phyloP scores from a whole-genome alignment of 2,888 invertebrate genomes.

The Rhingia rostrata region DNA sequence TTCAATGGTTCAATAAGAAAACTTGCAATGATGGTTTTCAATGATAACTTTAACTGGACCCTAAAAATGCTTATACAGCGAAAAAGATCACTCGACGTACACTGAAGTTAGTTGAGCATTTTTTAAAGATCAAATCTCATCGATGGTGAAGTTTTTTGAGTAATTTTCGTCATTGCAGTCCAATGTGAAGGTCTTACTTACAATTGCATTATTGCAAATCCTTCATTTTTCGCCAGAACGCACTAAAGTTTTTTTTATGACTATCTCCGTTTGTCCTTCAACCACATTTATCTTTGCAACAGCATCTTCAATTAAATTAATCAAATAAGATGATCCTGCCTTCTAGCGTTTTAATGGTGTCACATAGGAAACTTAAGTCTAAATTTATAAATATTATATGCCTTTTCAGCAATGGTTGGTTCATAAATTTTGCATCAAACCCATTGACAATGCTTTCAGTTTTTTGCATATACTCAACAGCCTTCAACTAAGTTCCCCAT shows the following conservation, averaged over 20 bases:
- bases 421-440: conserved; percentile 10
- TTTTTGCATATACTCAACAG: conserved; percentile 76
- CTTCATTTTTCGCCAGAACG: conserved; percentile 14
- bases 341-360: conserved; percentile 2
- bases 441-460: conserved; percentile 47
- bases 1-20: too few species aligned
- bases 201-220: too few species aligned
- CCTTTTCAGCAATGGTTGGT: conserved; percentile 25
- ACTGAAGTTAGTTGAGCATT: conserved; percentile 26
- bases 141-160: conserved; percentile 1
- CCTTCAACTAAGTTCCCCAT: too few species aligned
- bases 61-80: conserved; percentile 13
- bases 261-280: neutral
- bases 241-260: conserved; percentile 6
- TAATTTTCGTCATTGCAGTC: conserved; percentile 9
- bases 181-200: conserved; percentile 17
- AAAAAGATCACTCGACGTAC: conserved; percentile 25
- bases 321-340: conserved; percentile 25
- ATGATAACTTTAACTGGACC: too few species aligned
- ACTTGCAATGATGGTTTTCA: too few species aligned
- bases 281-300: conserved; percentile 18
- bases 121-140: conserved; percentile 25
- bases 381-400: conserved; percentile 23
- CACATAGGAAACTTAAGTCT: too few species aligned
- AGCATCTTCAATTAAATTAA: conserved; percentile 17